phyloP scores from a whole-genome alignment of 2,113 vertebrate genomes.

The Myanophis thanlyinensis region DNA sequence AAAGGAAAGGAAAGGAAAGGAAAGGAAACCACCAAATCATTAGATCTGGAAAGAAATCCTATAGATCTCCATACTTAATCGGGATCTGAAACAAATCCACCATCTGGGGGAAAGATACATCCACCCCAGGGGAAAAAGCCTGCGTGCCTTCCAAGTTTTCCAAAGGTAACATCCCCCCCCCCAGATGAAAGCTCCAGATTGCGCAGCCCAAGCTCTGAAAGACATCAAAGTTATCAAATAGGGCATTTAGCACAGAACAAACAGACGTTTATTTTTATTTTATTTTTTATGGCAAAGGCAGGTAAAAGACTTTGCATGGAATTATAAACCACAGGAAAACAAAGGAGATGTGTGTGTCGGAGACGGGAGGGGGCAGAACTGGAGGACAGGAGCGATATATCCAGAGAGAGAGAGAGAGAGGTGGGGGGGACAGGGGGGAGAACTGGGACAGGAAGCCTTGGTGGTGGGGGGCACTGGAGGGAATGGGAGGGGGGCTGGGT shows the following conservation, averaged over 20 bases:
- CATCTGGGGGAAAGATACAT: not conserved
- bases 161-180: not conserved
- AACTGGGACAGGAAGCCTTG: not conserved
- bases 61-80: fast-evolving
- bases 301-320: fast-evolving
- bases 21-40: not conserved
- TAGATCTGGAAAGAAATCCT: not conserved
- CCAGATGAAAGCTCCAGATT: not conserved
- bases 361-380: too few relatives aligned
- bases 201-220: not conserved
- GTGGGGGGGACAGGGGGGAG: too few relatives aligned
- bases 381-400: not conserved
- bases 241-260: not conserved
- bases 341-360: not conserved
- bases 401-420: not conserved
- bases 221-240: not conserved
- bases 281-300: not conserved
- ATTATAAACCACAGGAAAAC: not conserved
- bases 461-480: fast-evolving
- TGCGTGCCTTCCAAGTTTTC: not conserved
- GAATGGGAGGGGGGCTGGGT: not conserved
- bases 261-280: not conserved
- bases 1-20: fast-evolving
- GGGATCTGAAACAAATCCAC: conserved; percentile 7
- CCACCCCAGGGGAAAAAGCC: not conserved